Base-by-base conservation (phyloP, 2,888 invertebrate species). In the Diadromus collaris region DNA sequence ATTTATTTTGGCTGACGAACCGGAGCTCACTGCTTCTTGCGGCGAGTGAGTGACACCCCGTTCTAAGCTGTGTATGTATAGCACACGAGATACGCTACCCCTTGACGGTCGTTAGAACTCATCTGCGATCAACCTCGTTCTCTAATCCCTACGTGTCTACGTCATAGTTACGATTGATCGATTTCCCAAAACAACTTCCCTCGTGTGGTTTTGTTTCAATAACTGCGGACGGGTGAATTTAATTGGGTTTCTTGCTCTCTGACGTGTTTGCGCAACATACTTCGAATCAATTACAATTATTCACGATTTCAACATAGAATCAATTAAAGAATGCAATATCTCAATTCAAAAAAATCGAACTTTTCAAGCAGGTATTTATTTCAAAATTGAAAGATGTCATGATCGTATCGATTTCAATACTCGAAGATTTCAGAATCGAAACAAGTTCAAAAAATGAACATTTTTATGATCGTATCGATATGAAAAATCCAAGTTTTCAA, bases 1-100 rank as follows among this genome's bases (percentile, higher is more conserved):
- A 89, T 89, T 89, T 89, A 89, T 89, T 89, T 89, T 88, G 86
- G 88, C 89, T 87, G 87, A 87, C 87, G 85, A 74, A 61, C 27
- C 69, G 44, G 29, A 67, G 81, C 82, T 82, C 82, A 81, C 81
- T 84, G 83, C 81, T 81, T 82, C 81, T 81, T 54, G 76, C 56
- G 79, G 74, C 78, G 83, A 84, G 82, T 85, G 85, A 85, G 83
- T 83, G 84, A 81, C 83, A 76, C 81, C 82, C 76, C 79, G 78
- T 61, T 79, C 80, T 1, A 60, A 5, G 6, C 60, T n/a, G 24
- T 24, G 34, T 29, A 13, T 60, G 10, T 44, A 46, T 24, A 34
- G 9, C 27, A 60, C 70, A 58, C 34, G 34, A 21, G 34, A 60
- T 60, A 44, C 7, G 6, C 32, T 16, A 58, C 56, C 32, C 56